Base-by-base conservation (phyloP, 2,888 invertebrate species). In the Hydriomena furcata region DNA sequence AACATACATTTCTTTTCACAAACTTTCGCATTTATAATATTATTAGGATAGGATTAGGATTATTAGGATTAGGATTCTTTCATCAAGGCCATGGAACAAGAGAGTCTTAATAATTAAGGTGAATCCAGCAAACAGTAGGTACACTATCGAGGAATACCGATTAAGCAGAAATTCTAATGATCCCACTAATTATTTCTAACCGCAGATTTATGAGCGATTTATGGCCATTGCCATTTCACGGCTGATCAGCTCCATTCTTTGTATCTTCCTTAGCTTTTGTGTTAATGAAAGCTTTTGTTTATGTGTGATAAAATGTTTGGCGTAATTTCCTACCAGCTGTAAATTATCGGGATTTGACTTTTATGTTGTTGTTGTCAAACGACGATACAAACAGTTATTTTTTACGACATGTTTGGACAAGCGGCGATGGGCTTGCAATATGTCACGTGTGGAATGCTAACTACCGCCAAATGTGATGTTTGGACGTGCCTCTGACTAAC, bases 171-270 rank as follows among this genome's bases (percentile, higher is more conserved):
- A 56, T 55, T 50, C 65, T 71, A 71, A 71, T 73, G 73, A 71
- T 55, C 56, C 60, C 65, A 52, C 66, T 65, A 72, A 71, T 71
- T 70, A 66, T 72, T 63, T 68, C 63, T 72, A 65, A 62, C 64
- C 50, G 46, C 28, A 50, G 60, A 72, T 66, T 71, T 72, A 71
- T 72, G 51, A 36, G 25, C 25, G 60, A 72, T 66, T 71, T 72
- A 71, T 72, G 51, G 37, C 24, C 25, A 21, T 52, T 54, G 34
- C 54, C 55, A 58, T 57, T 57, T 55, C 58, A 52, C 57, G 56
- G 43, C 38, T 52, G 42, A 60, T 63, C 55, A 47, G 43, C 28
- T 44, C 31, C 58, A 52, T 53, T 43, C 45, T 31, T 35, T 38
- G 54, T 41, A 43, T 47, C 32, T 52, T 49, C 43, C 51, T 44